phyloP scores from a whole-genome alignment of 2,888 invertebrate species.

The Scaptomyza polygonia region DNA sequence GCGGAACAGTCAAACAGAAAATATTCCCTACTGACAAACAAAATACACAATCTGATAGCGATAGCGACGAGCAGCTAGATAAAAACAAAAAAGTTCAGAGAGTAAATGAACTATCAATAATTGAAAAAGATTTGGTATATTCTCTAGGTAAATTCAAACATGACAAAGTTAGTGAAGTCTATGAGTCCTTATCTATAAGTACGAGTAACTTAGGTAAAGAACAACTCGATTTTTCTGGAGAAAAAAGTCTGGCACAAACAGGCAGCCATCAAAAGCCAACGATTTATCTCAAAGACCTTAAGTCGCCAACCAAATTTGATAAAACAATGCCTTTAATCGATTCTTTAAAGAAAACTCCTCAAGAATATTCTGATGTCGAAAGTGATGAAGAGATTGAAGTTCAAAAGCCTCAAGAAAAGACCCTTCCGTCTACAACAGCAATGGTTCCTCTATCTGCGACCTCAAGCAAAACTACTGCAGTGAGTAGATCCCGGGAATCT shows the following conservation, averaged over 20 bases:
- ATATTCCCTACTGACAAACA: slow-evolving; percentile 48
- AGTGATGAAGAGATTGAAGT: slow-evolving; percentile 20
- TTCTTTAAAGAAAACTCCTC: neutral
- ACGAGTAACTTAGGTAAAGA: slow-evolving; percentile 3
- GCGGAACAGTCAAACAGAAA: neutral
- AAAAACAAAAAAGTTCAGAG: slow-evolving; percentile 10
- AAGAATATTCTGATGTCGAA: slow-evolving; percentile 11
- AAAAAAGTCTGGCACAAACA: neutral
- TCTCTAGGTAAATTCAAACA: neutral
- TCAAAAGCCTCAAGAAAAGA: slow-evolving; percentile 5
- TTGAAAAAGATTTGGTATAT: slow-evolving; percentile 1
- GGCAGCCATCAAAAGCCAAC: slow-evolving; percentile 18
- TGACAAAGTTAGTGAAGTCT: neutral
- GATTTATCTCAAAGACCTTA: neutral
- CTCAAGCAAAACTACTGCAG: neutral
- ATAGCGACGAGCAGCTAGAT: slow-evolving; percentile 65
- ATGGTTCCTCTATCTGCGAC: neutral
- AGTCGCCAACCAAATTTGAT: slow-evolving; percentile 18
- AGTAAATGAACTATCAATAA: slow-evolving; percentile 27
- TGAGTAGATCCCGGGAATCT: neutral
- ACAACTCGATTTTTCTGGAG: too few species aligned
- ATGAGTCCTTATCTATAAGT: neutral
- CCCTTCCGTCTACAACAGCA: neutral
- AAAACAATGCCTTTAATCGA: slow-evolving; percentile 25
- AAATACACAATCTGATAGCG: slow-evolving; percentile 40